These are phyloP conservation scores for Melospiza melodia DNA, from an alignment of 2,113 vertebrate species.

Conservation along the genomic window DNA sequence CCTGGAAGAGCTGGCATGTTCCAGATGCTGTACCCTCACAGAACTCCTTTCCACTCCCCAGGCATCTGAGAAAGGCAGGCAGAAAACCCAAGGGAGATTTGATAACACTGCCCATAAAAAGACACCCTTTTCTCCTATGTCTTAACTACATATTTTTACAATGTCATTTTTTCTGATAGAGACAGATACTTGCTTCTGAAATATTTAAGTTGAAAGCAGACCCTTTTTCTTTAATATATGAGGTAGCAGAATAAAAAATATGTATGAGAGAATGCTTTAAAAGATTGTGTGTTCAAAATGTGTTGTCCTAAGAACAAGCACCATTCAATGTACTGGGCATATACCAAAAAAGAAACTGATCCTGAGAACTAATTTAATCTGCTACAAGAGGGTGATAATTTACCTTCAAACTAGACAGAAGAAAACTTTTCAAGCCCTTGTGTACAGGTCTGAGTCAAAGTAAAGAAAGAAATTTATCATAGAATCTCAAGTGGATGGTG, in stretches of 20 bases:
- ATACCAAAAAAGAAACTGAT: not conserved
- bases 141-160: not conserved
- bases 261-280: not conserved
- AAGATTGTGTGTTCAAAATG: not conserved
- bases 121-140: rapidly evolving
- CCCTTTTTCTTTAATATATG: not conserved
- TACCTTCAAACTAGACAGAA: slow-evolving; percentile 3
- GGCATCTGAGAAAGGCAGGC: not conserved
- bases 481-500: not conserved
- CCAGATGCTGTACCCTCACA: not conserved
- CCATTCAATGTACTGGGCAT: not conserved
- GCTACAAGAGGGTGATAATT: not conserved
- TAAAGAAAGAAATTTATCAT: not conserved
- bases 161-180: not conserved
- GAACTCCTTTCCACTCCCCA: not conserved
- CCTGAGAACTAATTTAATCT: not conserved
- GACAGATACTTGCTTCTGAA: not conserved
- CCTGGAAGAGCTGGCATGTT: not conserved
- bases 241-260: not conserved
- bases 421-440: slow-evolving; percentile 2
- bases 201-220: not conserved
- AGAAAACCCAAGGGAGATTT: not conserved
- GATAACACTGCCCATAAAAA: not conserved
- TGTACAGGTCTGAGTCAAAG: not conserved
- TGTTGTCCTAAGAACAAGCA: not conserved